Conservation (phyloP, 2,797 vertebrate species). For the Lagodon rhomboides region DNA sequence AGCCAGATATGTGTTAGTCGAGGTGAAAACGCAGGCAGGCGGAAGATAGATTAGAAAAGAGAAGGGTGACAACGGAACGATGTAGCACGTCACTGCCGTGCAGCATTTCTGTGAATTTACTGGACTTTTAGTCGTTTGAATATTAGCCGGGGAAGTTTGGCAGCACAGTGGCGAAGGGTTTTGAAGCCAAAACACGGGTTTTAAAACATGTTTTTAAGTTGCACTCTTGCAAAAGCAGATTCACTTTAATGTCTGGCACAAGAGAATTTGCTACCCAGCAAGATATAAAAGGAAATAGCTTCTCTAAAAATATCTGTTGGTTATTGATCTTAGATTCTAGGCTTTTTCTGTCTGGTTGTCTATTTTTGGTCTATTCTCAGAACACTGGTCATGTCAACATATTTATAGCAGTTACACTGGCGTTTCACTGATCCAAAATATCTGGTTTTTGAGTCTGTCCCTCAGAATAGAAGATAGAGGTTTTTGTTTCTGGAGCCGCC, state of each 20-base stretch:
- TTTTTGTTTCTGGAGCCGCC: slow-evolving; percentile 2
- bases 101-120: background rate
- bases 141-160: background rate
- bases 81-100: background rate
- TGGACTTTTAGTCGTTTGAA: slow-evolving; percentile 9
- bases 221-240: background rate
- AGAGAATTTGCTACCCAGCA: background rate
- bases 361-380: slow-evolving; percentile 35
- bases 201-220: background rate
- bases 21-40: slow-evolving; percentile 34
- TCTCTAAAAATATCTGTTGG: slow-evolving; percentile 7
- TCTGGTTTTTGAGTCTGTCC: background rate
- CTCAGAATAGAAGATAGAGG: background rate
- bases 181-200: slow-evolving; percentile 14
- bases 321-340: slow-evolving; percentile 31
- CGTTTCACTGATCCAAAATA: slow-evolving; percentile 4
- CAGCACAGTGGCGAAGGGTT: background rate
- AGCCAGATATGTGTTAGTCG: slow-evolving; percentile 39
- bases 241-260: slow-evolving; percentile 23
- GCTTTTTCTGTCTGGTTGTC: background rate
- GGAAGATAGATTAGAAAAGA: slow-evolving; percentile 8
- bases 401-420: slow-evolving; percentile 26
- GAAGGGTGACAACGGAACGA: background rate
- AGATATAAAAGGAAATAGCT: background rate
- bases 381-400: slow-evolving; percentile 6